These are phyloP conservation scores for Myiotriccus ornatus DNA, from an alignment of 2,797 vertebrate genomes.

Conservation along the genomic window DNA sequence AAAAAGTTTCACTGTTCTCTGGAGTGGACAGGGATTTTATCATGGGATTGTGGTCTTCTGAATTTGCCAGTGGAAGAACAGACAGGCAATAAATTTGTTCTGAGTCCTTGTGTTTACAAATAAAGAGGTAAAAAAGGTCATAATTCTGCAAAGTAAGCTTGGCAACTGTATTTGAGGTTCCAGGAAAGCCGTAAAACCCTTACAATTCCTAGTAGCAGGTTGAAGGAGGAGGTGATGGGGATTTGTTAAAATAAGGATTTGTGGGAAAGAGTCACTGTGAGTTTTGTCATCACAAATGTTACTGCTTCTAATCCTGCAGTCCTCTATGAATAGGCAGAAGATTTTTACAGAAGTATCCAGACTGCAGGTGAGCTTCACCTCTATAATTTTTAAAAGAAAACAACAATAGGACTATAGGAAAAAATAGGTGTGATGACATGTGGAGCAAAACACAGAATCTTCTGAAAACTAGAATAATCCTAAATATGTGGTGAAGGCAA, in stretches of 20 bases:
- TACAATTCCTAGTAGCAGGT: background rate
- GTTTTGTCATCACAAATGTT: background rate
- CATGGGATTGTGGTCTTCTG: background rate
- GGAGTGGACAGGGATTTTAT: background rate
- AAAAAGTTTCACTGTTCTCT: conserved; percentile 11
- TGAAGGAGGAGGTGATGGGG: background rate
- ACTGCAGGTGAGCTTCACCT: background rate
- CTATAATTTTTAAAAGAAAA: background rate
- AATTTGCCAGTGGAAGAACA: background rate
- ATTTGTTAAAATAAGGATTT: background rate
- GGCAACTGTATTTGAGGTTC: background rate
- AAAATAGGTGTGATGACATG: background rate
- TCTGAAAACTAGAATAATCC: background rate
- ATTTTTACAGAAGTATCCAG: background rate
- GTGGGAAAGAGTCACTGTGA: background rate
- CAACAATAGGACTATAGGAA: rapidly evolving
- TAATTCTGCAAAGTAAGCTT: background rate
- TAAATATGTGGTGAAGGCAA: rapidly evolving
- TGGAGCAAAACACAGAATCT: background rate
- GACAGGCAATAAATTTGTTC: background rate
- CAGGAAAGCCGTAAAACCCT: background rate
- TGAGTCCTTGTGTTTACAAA: background rate
- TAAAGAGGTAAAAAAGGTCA: rapidly evolving
- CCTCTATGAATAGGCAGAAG: background rate
- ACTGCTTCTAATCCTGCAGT: background rate